Conservation (phyloP, 2,888 invertebrate genomes). For the Phengaris arion region DNA sequence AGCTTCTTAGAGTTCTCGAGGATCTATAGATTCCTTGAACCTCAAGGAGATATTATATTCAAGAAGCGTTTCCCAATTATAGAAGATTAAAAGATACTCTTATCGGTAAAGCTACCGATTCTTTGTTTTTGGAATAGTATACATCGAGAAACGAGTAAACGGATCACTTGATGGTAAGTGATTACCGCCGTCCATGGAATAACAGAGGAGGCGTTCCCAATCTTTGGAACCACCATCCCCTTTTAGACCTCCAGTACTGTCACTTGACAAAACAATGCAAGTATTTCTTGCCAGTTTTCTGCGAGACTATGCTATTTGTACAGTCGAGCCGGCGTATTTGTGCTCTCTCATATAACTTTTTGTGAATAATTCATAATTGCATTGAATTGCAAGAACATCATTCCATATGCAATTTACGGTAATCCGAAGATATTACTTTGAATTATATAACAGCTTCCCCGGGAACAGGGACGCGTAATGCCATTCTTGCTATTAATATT, state of each 20-base stretch:
- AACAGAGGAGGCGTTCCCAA: too few relatives aligned
- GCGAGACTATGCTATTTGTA: too few relatives aligned
- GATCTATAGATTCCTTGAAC: neutral
- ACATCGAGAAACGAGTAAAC: too few relatives aligned
- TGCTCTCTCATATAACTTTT: neutral
- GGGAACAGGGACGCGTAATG: constrained; percentile 21
- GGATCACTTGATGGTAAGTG: too few relatives aligned
- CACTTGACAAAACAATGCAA: too few relatives aligned
- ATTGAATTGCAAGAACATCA: neutral
- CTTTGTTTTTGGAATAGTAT: too few relatives aligned
- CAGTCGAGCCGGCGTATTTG: too few relatives aligned
- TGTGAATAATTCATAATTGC: constrained; percentile 6
- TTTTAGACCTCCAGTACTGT: too few relatives aligned
- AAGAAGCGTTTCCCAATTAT: neutral
- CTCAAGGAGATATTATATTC: neutral
- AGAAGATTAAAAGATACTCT: neutral
- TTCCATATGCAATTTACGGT: constrained; percentile 25
- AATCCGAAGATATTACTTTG: constrained; percentile 25
- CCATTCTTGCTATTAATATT: constrained; percentile 30
- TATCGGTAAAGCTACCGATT: too few relatives aligned
- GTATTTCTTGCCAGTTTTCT: too few relatives aligned
- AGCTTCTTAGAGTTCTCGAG: neutral
- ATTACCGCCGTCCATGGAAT: too few relatives aligned
- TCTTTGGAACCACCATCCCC: too few relatives aligned
- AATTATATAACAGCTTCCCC: constrained; percentile 27